Evolutionary conservation across 2,113 vertebrate species (phyloP), one percentile per base, ranked within the genome.

Genomic region (Pithys albifrons): DNA sequence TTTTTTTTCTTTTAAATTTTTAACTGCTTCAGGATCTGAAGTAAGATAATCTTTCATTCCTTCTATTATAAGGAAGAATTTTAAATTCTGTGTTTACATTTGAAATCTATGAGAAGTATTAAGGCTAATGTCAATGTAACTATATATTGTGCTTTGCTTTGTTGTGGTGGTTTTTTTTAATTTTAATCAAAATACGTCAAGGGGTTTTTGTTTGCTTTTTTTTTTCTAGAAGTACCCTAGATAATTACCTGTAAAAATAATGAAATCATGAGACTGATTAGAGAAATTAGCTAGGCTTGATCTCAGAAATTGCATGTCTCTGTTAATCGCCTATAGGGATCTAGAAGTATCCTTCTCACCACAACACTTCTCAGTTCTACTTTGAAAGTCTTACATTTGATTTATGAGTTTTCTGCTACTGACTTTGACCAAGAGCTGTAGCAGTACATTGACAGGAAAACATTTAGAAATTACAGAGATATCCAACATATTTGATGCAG

Each of bases 131-230:
- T 51, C 35, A 51, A 10, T 35, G 10, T 48, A 71, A 39, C 24
- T 35, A 31, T 4, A 57, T 1, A 0, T n/a, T 64, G 62, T 27
- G 7, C 6, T 64, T 65, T 29, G 2, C 2, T 35, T 43, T 55
- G 55, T 46, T 46, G 45, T 57, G 41, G 41, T 12, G 41, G 41
- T 33, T 33, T 17, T 51, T 72, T 62, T 58, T 61, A 12, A 12
- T 55, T 54, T 58, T 10, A 41, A 67, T 41, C 15, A 23, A 88
- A 43, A 3, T 39, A 19, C 6, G 79, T 57, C 18, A 31, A 45
- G 8, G 77, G 3, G 59, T 3, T 51, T 23, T 4, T 84, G 41
- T 43, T 43, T 43, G 41, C 41, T 43, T 64, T 3, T 51, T 3
- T 51, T 23, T 4, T 81, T 55, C 19, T 65, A 73, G 35, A 76